Base-by-base conservation (phyloP, 2,888 invertebrate species). In the Lasioglossum malachurum region DNA sequence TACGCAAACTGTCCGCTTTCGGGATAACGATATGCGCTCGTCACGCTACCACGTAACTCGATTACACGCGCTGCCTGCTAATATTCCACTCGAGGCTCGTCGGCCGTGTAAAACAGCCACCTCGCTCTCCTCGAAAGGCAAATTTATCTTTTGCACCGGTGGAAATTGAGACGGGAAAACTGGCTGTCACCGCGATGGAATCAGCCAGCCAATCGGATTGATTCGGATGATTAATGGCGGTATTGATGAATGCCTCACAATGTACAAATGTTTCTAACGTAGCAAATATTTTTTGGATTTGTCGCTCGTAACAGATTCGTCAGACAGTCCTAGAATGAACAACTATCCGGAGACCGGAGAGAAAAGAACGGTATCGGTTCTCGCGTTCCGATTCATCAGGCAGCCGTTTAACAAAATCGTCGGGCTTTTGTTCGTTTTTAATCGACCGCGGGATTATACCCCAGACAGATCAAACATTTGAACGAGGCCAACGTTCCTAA, bases 381-480 rank as follows among this genome's bases (percentile, higher is more conserved):
- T 74, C 75, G 41, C n/a, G n/a, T 49, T 46, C 35, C 75, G 75
- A 67, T 67, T 35, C 53, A 75, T 84, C 46, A 49, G 23, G 16
- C 38, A n/a, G 27, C 23, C 75, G 60, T 85, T 85, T 79, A 79
- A 84, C 67, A 73, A 84, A 75, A 84, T 41, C 41, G 53, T 27
- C 85, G 38, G 2, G 1, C 35, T 72, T 75, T 71, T 53, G 67
- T 57, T 76, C 41, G 60, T 57, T 64, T 53, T 19, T 57, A 79
- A 85, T 84, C 84, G 46, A 35, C 75, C 76, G 31, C 84, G 64
- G 84, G 79, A 85, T 85, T 84, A 85, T 84, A 85, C 79, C 79
- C 85, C 57, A 85, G 84, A 84, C 84, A 84, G 85, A 84, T 85
- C 84, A 84, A 85, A 84, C 85, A 85, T 85, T 85, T 85, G 85